Base-by-base conservation (phyloP, 2,888 invertebrate genomes). In the Odontocerum albicorne region DNA sequence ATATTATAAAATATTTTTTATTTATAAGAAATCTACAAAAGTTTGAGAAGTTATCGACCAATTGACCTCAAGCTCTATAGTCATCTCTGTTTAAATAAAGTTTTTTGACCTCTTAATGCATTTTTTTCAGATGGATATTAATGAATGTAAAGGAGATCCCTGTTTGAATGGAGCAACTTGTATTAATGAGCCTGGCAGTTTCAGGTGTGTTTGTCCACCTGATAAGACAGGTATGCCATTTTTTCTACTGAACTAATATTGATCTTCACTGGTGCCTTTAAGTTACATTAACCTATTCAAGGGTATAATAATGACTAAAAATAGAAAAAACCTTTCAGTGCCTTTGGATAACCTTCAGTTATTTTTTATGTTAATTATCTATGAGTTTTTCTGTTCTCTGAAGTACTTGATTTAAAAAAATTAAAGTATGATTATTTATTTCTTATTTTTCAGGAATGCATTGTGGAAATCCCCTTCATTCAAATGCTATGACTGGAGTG, bases 121-220 rank as follows among this genome's bases (percentile, higher is more conserved):
- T n/a, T 33, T 53, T 16, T 55, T 55, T 13, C 70, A 77, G 69
- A 82, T 83, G 63, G 94, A 95, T 70, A 79, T 92, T 36, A 87
- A 95, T 72, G 93, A 94, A 72, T 96, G 96, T 72, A 86, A 88
- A 57, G 84, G 84, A 58, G 85, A 86, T 66, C 95, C 95, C 0
- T 97, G 96, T 71, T 85, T 88, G 55, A 89, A 90, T 70, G 92
- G 92, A 10, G 95, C 92, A 36, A 90, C 88, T 4, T 96, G 96
- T 70, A 81, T 91, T 64, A 92, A 93, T 68, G 88, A 88, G 68
- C 82, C 86, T 8, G 90, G 90, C 8, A 85, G 86, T 44, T 90
- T 88, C 72, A 82, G 86, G 51, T 90, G 90, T 66, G 79, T 86
- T 39, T 90, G 90, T 62, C 88, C 89, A 2, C 84, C 87, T 0